These are phyloP conservation scores for Gavialis gangeticus DNA, from an alignment of 2,113 vertebrate species.

Conservation along the genomic window DNA sequence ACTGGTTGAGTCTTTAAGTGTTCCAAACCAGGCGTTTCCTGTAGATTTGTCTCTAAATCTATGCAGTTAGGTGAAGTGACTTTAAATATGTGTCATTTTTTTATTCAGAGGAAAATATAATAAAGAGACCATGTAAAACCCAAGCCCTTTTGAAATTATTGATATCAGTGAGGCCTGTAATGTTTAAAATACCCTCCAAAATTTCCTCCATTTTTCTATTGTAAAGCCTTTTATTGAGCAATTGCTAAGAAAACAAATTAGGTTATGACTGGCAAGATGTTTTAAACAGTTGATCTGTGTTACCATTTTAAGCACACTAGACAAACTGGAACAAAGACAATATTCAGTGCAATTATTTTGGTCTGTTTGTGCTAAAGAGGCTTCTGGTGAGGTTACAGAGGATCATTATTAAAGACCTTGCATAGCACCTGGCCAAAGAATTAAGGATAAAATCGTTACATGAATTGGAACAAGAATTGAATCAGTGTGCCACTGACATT, in stretches of 20 bases:
- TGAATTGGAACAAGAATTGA: conserved; percentile 85
- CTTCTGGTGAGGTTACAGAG: not conserved
- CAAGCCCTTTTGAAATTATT: not conserved
- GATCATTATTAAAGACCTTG: not conserved
- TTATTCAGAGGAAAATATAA: not conserved
- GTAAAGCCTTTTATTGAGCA: not conserved
- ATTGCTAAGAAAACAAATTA: not conserved
- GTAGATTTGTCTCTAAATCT: not conserved
- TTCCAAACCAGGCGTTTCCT: not conserved
- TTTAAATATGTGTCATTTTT: not conserved
- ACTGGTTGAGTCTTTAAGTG: not conserved
- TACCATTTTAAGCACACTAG: not conserved
- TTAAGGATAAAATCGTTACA: conserved; percentile 86
- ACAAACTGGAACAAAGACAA: not conserved
- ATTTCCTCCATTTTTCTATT: not conserved
- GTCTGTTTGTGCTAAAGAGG: not conserved
- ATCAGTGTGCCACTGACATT: conserved; percentile 82
- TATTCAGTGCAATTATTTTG: not conserved
- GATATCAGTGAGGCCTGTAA: not conserved
- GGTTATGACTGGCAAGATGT: not conserved
- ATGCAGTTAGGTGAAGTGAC: not conserved
- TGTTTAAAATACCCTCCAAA: not conserved
- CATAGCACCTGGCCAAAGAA: not conserved
- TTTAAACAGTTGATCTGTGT: not conserved
- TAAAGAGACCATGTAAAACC: not conserved